These are phyloP conservation scores for Drosophila pseudoobscura DNA, from an alignment of 1,140 invertebrate species.

Conservation along the genomic window DNA sequence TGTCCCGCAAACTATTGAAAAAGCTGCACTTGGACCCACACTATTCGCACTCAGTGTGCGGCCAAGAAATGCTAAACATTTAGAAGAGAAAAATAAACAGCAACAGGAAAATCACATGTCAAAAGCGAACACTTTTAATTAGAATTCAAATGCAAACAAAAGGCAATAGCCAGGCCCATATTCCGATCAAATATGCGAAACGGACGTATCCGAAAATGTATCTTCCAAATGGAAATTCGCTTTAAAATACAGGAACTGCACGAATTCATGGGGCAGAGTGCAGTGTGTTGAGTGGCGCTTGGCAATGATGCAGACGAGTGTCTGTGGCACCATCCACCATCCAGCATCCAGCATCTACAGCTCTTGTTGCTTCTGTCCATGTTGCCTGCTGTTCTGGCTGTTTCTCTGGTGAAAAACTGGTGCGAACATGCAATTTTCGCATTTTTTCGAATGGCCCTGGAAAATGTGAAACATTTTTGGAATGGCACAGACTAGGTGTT, in stretches of 20 bases:
- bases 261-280: neutral
- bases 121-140: constrained; percentile 48
- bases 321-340: neutral
- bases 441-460: constrained; percentile 6
- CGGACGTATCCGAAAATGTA: neutral
- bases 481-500: constrained; percentile 12
- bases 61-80: too few species aligned
- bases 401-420: constrained; percentile 32
- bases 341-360: constrained; percentile 32
- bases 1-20: too few species aligned
- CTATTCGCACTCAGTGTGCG: too few species aligned
- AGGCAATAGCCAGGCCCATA: constrained; percentile 6
- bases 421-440: constrained; percentile 5
- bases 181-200: neutral
- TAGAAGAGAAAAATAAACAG: constrained; percentile 44
- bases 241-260: neutral
- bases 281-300: too few species aligned
- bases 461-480: constrained; percentile 21
- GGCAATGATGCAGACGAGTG: constrained; percentile 1
- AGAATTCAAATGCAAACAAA: constrained; percentile 28
- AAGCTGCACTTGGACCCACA: too few species aligned
- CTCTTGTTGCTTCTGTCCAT: constrained; percentile 37
- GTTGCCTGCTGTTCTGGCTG: constrained; percentile 2
- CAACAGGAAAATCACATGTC: constrained; percentile 16
- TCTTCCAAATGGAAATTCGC: constrained; percentile 19